These are phyloP conservation scores for Lymantria dispar DNA, from an alignment of 2,888 invertebrate species.

Conservation along the genomic window DNA sequence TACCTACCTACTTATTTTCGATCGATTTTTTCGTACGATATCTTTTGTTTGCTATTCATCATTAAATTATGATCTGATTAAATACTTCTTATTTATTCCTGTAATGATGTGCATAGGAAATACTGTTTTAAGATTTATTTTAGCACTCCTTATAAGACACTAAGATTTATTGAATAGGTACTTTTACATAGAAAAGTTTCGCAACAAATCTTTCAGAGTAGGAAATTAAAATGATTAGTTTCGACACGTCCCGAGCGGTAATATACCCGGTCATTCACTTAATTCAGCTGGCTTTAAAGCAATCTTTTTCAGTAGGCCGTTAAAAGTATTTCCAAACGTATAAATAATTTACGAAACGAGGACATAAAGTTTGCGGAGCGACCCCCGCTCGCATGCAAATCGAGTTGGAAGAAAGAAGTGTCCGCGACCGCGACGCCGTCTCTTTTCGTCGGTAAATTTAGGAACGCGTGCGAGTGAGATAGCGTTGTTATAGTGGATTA, in stretches of 20 bases:
- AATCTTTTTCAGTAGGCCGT: slow-evolving; percentile 73
- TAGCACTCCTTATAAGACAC: too few relatives aligned
- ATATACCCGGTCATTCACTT: slow-evolving; percentile 67
- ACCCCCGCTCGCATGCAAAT: slow-evolving; percentile 79
- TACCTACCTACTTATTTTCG: too few relatives aligned
- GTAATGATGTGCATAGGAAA: too few relatives aligned
- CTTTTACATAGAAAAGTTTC: too few relatives aligned
- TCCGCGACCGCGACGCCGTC: slow-evolving; percentile 62
- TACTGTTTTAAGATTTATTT: too few relatives aligned
- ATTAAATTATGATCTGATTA: too few relatives aligned
- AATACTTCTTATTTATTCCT: too few relatives aligned
- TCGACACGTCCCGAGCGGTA: slow-evolving; percentile 48
- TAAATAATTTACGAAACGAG: slow-evolving; percentile 81
- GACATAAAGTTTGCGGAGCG: slow-evolving; percentile 80
- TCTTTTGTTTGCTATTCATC: too few relatives aligned
- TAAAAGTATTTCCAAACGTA: slow-evolving; percentile 80
- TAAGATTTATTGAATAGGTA: too few relatives aligned
- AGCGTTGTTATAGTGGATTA: slow-evolving; percentile 36
- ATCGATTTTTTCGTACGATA: too few relatives aligned
- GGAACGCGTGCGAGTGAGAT: slow-evolving; percentile 41
- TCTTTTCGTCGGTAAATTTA: slow-evolving; percentile 52
- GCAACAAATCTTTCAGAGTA: slow-evolving; percentile 7
- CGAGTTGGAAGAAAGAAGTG: slow-evolving; percentile 78
- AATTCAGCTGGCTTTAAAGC: slow-evolving; percentile 67
- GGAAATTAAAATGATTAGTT: slow-evolving; percentile 49